Percentiles rank a stretch among this genome's conserved stretches.
phyloP scores from a whole-genome alignment of 2,888 invertebrate genomes.

The Tetanocera ferruginea region DNA sequence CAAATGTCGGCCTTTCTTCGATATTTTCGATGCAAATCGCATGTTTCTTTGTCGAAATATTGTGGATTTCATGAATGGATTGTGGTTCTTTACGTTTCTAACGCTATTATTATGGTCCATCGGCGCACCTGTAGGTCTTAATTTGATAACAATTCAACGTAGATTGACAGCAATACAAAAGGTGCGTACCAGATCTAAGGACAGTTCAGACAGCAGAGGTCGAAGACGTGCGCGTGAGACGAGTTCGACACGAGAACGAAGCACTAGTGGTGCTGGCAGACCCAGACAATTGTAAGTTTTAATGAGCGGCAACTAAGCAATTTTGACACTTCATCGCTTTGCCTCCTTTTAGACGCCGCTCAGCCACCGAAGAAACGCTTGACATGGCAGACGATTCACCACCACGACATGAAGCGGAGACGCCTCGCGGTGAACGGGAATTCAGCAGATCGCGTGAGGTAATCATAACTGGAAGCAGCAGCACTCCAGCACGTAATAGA shows the following conservation, averaged over 20 bases:
- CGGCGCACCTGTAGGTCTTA: constrained; percentile 76
- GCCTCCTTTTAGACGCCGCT: constrained; percentile 54
- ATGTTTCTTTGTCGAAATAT: constrained; percentile 69
- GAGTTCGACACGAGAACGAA: constrained; percentile 51
- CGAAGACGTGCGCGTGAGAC: constrained; percentile 50
- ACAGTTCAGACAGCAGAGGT: constrained; percentile 47
- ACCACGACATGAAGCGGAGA: constrained; percentile 28
- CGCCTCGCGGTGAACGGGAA: constrained; percentile 41
- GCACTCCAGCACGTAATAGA: constrained; percentile 58
- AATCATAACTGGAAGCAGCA: constrained; percentile 44
- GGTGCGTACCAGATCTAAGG: constrained; percentile 52
- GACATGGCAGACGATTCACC: constrained; percentile 58
- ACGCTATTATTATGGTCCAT: constrained; percentile 74
- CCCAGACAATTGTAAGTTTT: constrained; percentile 57
- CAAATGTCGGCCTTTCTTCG: constrained; percentile 80
- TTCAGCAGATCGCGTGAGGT: constrained; percentile 26
- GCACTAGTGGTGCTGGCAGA: constrained; percentile 56
- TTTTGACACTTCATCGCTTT: neutral
- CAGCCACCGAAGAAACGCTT: constrained; percentile 63
- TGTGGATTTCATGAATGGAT: constrained; percentile 73
- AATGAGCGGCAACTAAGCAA: neutral
- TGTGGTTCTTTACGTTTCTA: constrained; percentile 78
- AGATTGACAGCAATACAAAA: constrained; percentile 59
- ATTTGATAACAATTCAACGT: constrained; percentile 69
- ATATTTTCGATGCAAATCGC: constrained; percentile 77